Evolutionary conservation across 2,888 invertebrate species (phyloP).

Genomic region (Caenorhabditis sp.): DNA sequence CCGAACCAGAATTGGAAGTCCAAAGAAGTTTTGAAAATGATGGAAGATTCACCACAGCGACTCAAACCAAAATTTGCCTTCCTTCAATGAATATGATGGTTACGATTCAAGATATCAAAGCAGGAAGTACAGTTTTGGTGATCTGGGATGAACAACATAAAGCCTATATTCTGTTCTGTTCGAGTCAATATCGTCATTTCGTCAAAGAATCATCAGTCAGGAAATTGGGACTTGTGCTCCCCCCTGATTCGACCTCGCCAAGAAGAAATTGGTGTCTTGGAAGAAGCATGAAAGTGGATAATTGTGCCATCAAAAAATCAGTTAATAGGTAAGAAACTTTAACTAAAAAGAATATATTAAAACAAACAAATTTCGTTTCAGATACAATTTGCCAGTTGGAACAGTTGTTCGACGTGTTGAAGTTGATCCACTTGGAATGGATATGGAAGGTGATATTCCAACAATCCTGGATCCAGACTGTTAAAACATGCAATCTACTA

Average conservation of each 20-base stretch:
- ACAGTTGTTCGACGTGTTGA: slow-evolving; percentile 69
- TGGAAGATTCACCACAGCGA: not conserved
- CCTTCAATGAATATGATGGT: slow-evolving; percentile 44
- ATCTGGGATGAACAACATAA: slow-evolving; percentile 63
- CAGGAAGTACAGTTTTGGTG: slow-evolving; percentile 63
- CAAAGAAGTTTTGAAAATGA: not conserved
- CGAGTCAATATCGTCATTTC: slow-evolving; percentile 57
- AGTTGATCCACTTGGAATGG: slow-evolving; percentile 54
- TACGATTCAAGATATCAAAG: slow-evolving; percentile 56
- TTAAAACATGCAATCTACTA: too few relatives aligned
- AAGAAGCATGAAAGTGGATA: slow-evolving; percentile 55
- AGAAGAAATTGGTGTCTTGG: slow-evolving; percentile 63
- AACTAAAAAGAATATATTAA: not conserved
- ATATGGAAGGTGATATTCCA: not conserved
- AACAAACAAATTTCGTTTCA: slow-evolving; percentile 37
- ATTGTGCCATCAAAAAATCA: slow-evolving; percentile 66
- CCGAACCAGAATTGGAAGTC: slow-evolving; percentile 10
- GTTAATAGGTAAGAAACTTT: slow-evolving; percentile 56
- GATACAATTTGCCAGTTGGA: slow-evolving; percentile 64
- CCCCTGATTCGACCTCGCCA: slow-evolving; percentile 17
- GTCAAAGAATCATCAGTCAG: slow-evolving; percentile 65
- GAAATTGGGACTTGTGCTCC: slow-evolving; percentile 48
- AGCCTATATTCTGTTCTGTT: slow-evolving; percentile 63
- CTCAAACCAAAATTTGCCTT: slow-evolving; percentile 33
- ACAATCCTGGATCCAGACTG: not conserved